Base-by-base conservation (phyloP, 2,113 vertebrate species). In the Actinemys pallida region DNA sequence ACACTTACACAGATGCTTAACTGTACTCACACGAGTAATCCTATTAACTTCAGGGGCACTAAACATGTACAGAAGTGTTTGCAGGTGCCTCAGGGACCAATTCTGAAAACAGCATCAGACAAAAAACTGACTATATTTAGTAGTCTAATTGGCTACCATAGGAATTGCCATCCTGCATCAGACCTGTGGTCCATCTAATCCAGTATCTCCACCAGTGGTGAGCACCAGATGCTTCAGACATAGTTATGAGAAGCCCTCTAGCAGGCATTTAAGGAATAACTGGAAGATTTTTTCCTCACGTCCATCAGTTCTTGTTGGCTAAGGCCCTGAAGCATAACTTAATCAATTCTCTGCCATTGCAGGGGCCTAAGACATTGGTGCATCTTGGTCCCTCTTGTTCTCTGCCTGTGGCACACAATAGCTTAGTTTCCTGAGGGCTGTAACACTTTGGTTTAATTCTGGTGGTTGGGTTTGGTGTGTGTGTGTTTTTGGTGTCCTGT, bases 21-120 rank as follows among this genome's bases (percentile, higher is more conserved):
- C 2, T 84, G 2, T 49, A 78, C 42, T 45, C 59, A 82, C 31
- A 39, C 6, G 35, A 45, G 8, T 16, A 59, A 59, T 89, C 4
- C 5, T 57, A 3, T 86, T 80, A 4, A 86, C 1, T 3, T 29
- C 29, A 5, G 1, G 0, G 0, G 75, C 13, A 49, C 2, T 75
- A 81, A 92, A 89, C 17, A 2, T 53, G 3, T 85, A 59, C 31
- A 80, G 31, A 93, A 83, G n/a, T 9, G 84, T 56, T 6, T 86
- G 16, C 5, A 39, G 69, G 17, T 39, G 39, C 39, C 22, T 24
- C 16, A 75, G 19, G 19, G 69, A 20, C 69, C 39, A 42, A n/a
- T 72, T 72, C 69, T 72, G 69, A 39, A 72, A n/a, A 42, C 69
- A 75, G 10, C 39, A 42, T 69, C 20, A 25, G 24, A 35, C 10